phyloP scores from a whole-genome alignment of 2,113 vertebrate genomes.

The Myodes glareolus region DNA sequence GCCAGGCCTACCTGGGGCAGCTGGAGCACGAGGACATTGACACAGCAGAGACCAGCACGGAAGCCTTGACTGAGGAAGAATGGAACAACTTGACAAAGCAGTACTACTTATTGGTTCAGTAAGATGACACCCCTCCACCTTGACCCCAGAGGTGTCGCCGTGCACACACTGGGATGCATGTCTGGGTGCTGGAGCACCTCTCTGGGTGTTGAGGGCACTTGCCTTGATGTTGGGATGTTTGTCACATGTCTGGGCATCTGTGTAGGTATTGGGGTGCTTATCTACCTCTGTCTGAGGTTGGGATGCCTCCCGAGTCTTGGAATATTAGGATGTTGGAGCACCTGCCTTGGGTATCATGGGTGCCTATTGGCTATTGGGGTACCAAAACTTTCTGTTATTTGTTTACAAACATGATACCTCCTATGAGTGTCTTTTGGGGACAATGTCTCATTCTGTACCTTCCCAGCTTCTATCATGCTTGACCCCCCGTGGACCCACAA shows the following conservation, averaged over 20 bases:
- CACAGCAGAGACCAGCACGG: rapidly evolving
- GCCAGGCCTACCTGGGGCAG: constrained; percentile 77
- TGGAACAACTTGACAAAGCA: constrained; percentile 77
- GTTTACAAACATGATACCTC: neutral
- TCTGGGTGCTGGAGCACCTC: neutral
- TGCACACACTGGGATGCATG: neutral
- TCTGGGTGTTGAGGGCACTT: neutral
- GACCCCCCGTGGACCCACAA: neutral
- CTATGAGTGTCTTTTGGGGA: neutral
- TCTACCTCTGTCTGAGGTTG: neutral
- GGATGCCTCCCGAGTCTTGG: neutral
- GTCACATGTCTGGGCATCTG: neutral
- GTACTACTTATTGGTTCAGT: constrained; percentile 80
- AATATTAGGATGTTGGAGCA: neutral
- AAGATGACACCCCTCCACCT: neutral
- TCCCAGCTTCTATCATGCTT: neutral
- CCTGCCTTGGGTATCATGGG: neutral
- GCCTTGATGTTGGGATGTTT: neutral
- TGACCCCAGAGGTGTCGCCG: neutral
- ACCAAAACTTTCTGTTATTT: neutral
- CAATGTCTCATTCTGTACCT: too few relatives aligned
- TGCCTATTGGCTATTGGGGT: neutral
- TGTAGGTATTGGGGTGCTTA: neutral
- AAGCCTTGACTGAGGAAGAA: constrained; percentile 66
- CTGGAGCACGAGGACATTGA: constrained; percentile 79